Percentiles rank a stretch among this genome's conserved stretches.
phyloP scores from a whole-genome alignment of 2,113 vertebrate species.

The Calidris pugnax region DNA sequence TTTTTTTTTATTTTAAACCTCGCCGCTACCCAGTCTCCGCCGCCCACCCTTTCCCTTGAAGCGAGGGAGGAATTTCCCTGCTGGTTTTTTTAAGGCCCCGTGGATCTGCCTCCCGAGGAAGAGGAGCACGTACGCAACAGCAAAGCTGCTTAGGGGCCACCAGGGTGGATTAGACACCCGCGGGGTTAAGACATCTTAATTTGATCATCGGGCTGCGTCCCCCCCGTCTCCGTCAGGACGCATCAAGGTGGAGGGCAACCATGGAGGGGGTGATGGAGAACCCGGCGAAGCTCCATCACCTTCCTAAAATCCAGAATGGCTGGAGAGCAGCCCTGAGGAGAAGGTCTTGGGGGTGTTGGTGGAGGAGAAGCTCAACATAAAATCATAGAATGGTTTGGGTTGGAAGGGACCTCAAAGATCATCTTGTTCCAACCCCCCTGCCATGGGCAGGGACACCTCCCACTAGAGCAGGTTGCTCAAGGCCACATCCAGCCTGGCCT shows the following conservation, averaged over 20 bases:
- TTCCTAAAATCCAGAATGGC: neutral
- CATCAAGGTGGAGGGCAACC: accelerated
- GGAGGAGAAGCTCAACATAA: neutral
- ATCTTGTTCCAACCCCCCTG: too few species aligned
- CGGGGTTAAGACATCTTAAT: neutral
- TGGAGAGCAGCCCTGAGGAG: neutral
- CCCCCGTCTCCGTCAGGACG: accelerated
- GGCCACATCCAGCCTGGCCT: too few species aligned
- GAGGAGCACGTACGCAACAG: neutral
- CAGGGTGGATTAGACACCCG: neutral
- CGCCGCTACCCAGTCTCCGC: accelerated
- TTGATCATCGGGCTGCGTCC: accelerated
- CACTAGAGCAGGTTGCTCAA: too few species aligned
- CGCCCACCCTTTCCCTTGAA: neutral
- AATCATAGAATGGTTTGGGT: too few species aligned
- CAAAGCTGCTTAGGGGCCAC: neutral
- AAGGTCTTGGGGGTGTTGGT: neutral
- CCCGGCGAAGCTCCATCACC: accelerated
- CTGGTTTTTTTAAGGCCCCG: accelerated
- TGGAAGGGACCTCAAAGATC: too few species aligned
- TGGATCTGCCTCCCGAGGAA: neutral
- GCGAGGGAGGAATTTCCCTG: neutral
- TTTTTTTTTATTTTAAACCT: neutral
- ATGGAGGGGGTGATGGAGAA: accelerated
- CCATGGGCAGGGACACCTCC: too few species aligned